phyloP scores from a whole-genome alignment of 1,140 invertebrate genomes.

The Brachionus sp. region DNA sequence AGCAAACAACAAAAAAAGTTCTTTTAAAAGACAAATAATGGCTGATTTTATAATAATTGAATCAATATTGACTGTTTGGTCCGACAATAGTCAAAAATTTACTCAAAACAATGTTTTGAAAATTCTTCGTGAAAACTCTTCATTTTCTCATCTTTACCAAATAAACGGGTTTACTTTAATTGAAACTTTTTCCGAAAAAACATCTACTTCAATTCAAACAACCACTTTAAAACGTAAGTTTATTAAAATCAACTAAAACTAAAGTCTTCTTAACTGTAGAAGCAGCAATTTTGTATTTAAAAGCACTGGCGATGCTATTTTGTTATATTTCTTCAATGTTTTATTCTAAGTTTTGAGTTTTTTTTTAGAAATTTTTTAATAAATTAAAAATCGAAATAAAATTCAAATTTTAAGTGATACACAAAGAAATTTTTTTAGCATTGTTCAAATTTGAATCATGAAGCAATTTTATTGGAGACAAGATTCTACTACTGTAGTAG shows the following conservation, averaged over 20 bases:
- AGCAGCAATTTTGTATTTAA: too few relatives aligned
- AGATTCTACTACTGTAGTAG: too few relatives aligned
- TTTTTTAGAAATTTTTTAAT: neutral
- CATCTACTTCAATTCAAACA: neutral
- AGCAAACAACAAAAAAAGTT: neutral
- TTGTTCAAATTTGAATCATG: too few relatives aligned
- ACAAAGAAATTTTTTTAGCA: too few relatives aligned
- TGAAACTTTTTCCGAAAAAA: neutral
- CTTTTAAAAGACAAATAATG: neutral
- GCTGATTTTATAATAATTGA: neutral
- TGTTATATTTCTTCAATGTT: too few relatives aligned
- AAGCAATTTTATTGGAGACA: too few relatives aligned
- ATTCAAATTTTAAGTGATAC: neutral
- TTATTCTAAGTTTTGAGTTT: too few relatives aligned
- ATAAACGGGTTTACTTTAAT: neutral
- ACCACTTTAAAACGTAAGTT: constrained; percentile 7
- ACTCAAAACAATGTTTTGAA: constrained; percentile 4
- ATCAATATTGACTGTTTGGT: neutral
- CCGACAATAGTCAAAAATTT: neutral
- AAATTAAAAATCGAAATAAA: neutral
- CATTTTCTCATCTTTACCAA: neutral
- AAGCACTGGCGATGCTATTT: too few relatives aligned
- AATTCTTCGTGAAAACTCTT: neutral
- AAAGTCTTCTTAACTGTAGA: too few relatives aligned
- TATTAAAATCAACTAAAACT: too few relatives aligned